Base-by-base conservation (phyloP, 2,888 invertebrate species). In the Agrochola circellaris region DNA sequence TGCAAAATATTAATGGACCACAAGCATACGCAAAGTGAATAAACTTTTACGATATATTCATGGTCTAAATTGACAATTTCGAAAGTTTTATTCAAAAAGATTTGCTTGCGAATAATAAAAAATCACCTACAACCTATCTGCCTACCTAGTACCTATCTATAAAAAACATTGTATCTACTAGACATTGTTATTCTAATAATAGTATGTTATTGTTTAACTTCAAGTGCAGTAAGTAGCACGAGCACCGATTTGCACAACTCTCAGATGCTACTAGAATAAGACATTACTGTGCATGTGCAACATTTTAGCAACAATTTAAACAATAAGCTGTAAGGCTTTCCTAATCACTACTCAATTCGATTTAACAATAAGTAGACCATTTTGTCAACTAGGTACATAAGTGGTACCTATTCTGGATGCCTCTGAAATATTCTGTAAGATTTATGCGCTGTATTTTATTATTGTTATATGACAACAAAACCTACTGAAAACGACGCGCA, bases 1-100 rank as follows among this genome's bases (percentile, higher is more conserved):
- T 75, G 34, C 73, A 76, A 82, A 82, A 70, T 70, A 42, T 81
- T 77, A 73, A 74, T 69, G 69, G 61, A 73, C 69, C 51, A 68
- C 72, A 85, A 85, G 75, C 81, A 20, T 72, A 78, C 76, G 77
- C 79, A 88, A 88, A 84, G 85, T 87, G 84, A 89, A 91, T 92
- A 91, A 92, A 91, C 79, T 90, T 93, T 93, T 91, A 93, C 91
- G 93, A 93, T 76, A 82, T 82, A 91, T 91, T 91, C 91, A 92
- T 89, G 89, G 87, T 87, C 88, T 81, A 84, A 87, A 90, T 86
- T 85, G 83, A 71, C 77, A 78, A 82, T 90, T 91, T 88, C 86
- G 76, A 89, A 90, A 90, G 75, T 87, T 89, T 88, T 86, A 86
- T 86, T 84, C 56, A 74, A 48, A 83, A 81, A 77, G 75, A 85